Evolutionary conservation across 30 jellyfish, hydroid and myxozoan genomes (phyloP).

Genomic region (Hydractinia symbiolongicarpus): DNA sequence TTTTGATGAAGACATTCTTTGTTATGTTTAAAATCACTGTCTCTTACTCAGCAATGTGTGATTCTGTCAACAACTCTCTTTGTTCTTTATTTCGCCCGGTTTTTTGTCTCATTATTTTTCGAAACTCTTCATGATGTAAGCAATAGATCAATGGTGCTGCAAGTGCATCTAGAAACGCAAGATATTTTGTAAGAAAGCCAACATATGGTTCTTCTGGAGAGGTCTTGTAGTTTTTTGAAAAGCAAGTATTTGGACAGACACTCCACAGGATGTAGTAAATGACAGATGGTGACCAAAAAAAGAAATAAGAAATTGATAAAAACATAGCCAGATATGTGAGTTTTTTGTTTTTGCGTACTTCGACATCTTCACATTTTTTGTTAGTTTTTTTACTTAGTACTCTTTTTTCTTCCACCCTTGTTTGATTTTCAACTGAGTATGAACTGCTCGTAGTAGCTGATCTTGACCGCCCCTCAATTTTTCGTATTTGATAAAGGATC

Average conservation of each 20-base stretch:
- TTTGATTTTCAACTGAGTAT: neutral
- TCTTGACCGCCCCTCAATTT: neutral
- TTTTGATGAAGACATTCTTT: too few relatives aligned
- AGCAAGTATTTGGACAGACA: neutral
- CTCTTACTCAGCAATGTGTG: too few relatives aligned
- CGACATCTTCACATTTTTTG: neutral
- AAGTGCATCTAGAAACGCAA: slow-evolving; percentile 6
- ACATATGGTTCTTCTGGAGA: slow-evolving; percentile 5
- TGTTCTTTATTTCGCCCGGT: too few relatives aligned
- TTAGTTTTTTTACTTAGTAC: neutral
- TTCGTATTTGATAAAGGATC: neutral
- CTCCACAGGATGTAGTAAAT: slow-evolving; percentile 16
- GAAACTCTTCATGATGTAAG: slow-evolving; percentile 9
- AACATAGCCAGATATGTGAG: neutral
- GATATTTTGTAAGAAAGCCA: slow-evolving; percentile 7
- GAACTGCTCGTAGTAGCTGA: neutral
- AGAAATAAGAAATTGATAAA: neutral
- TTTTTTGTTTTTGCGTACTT: neutral
- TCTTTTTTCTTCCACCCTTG: neutral
- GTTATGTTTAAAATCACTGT: too few relatives aligned
- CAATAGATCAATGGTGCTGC: slow-evolving; percentile 30
- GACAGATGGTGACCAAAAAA: slow-evolving; percentile 24
- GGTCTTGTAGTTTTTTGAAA: neutral
- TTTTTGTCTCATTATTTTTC: neutral
- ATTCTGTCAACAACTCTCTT: too few relatives aligned